Evolutionary conservation across 2,888 invertebrate genomes (phyloP).

Genomic region (Metalampra italica): DNA sequence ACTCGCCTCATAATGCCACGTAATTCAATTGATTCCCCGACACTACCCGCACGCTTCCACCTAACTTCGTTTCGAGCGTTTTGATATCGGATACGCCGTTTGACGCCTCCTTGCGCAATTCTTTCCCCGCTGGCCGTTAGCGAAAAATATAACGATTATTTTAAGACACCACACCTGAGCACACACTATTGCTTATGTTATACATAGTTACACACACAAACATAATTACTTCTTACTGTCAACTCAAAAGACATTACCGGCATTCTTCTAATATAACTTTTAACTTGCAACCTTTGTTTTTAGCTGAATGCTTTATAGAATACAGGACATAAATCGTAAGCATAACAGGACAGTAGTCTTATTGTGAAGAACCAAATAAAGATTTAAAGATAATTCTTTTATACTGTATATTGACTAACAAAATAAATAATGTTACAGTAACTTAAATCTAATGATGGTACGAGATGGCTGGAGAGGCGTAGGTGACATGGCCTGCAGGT

Average conservation of each 20-base stretch:
- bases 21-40: constrained; percentile 77
- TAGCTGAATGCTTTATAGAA: too few species aligned
- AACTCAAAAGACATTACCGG: too few species aligned
- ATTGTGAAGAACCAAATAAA: too few species aligned
- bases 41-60: constrained; percentile 73
- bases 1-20: constrained; percentile 71
- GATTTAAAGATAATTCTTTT: constrained; percentile 38
- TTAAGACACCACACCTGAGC: too few species aligned
- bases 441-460: constrained; percentile 58
- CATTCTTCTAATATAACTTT: too few species aligned
- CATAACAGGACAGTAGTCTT: too few species aligned
- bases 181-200: too few species aligned
- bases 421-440: constrained; percentile 49
- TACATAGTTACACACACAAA: too few species aligned
- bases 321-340: too few species aligned
- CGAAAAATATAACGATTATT: constrained; percentile 43
- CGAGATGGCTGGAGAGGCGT: constrained; percentile 52
- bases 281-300: too few species aligned
- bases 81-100: constrained; percentile 75
- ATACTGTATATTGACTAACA: constrained; percentile 40
- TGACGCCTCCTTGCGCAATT: constrained; percentile 65
- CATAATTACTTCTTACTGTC: too few species aligned
- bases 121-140: constrained; percentile 42
- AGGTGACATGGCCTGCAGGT: constrained; percentile 45
- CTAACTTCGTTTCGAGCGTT: constrained; percentile 75